These are phyloP conservation scores for Percina caprodes DNA, from an alignment of 2,113 vertebrate genomes.

Conservation along the genomic window DNA sequence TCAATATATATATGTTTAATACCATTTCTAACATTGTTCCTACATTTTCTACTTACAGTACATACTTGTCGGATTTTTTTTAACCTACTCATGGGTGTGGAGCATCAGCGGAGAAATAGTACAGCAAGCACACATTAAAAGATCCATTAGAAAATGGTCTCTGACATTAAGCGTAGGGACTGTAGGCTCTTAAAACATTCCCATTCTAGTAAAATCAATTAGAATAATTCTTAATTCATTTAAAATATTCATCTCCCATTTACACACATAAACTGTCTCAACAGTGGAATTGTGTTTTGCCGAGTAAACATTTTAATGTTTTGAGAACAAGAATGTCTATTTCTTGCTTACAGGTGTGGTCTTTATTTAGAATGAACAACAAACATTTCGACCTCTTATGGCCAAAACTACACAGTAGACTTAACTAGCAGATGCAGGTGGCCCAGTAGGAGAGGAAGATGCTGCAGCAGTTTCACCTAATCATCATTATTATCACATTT, in stretches of 20 bases:
- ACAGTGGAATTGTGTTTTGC: neutral
- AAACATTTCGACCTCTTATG: neutral
- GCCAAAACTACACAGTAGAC: constrained; percentile 10
- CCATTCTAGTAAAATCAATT: neutral
- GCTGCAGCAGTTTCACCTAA: constrained; percentile 1
- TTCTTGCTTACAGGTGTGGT: constrained; percentile 12
- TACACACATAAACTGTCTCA: neutral
- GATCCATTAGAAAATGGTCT: neutral
- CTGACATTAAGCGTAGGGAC: neutral
- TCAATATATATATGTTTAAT: neutral
- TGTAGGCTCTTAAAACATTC: neutral
- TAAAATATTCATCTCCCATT: neutral
- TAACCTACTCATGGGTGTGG: neutral
- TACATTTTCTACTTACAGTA: neutral
- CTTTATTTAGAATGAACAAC: constrained; percentile 23
- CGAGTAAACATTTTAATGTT: neutral
- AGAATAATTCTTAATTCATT: neutral
- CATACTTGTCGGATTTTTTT: neutral
- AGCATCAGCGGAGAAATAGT: constrained; percentile 22
- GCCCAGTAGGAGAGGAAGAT: neutral
- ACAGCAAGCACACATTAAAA: neutral
- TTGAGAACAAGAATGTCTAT: neutral
- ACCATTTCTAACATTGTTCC: neutral
- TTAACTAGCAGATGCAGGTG: constrained; percentile 25
- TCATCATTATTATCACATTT: neutral